phyloP scores from a whole-genome alignment of 2,888 invertebrate genomes.

The Achlya flavicornis region DNA sequence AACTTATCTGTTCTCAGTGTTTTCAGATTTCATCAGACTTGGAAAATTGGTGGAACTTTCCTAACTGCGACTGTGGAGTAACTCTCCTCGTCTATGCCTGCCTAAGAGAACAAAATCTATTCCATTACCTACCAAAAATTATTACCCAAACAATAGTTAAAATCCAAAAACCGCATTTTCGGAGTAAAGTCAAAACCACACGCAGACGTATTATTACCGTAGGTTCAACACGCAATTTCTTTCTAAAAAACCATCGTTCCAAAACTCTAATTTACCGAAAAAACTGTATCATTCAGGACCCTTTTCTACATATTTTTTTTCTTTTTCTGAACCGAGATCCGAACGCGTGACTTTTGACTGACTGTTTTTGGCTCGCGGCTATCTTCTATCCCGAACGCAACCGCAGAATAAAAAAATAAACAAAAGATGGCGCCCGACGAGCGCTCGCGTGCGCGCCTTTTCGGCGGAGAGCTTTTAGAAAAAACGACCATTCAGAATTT shows the following conservation, averaged over 20 bases:
- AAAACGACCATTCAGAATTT: constrained; percentile 57
- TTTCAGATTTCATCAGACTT: too few species aligned
- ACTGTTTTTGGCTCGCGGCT: constrained; percentile 75
- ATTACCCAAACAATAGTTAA: constrained; percentile 14
- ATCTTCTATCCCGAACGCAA: constrained; percentile 67
- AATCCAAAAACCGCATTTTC: constrained; percentile 29
- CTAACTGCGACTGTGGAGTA: too few species aligned
- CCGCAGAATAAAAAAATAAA: constrained; percentile 68
- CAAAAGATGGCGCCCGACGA: constrained; percentile 65
- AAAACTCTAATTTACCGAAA: constrained; percentile 81
- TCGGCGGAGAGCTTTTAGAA: constrained; percentile 67
- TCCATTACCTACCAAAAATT: constrained; percentile 12
- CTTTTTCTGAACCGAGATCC: constrained; percentile 24
- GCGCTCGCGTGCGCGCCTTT: constrained; percentile 68
- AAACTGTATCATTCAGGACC: constrained; percentile 80
- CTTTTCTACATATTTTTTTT: constrained; percentile 64
- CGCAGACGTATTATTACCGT: constrained; percentile 71
- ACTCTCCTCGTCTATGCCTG: too few species aligned
- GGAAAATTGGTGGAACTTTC: too few species aligned
- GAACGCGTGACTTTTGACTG: constrained; percentile 82
- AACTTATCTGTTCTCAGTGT: too few species aligned
- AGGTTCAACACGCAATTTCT: constrained; percentile 78
- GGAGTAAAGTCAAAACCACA: constrained; percentile 36
- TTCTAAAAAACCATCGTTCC: constrained; percentile 53
- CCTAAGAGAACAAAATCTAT: background rate